phyloP scores from a whole-genome alignment of 2,797 vertebrate species.

The Oreonectes daqikongensis region DNA sequence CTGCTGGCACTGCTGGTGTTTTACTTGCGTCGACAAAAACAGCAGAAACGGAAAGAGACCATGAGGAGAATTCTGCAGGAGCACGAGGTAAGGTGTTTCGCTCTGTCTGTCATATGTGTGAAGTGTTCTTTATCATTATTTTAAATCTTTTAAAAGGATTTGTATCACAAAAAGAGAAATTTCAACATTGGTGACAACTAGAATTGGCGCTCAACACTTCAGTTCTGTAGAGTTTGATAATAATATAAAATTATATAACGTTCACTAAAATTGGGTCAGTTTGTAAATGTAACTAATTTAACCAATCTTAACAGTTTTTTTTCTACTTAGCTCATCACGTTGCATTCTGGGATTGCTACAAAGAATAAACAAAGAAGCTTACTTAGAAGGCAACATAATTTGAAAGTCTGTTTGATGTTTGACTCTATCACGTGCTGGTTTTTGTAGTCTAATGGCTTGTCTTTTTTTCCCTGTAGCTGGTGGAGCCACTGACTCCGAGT shows the following conservation, averaged over 20 bases:
- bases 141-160: too few relatives aligned
- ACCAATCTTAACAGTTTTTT: not conserved
- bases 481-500: constrained; percentile 94
- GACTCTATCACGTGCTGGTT: not conserved
- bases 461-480: constrained; percentile 75
- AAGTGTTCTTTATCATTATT: too few relatives aligned
- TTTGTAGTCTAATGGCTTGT: not conserved
- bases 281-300: not conserved
- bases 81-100: constrained; percentile 82
- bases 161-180: too few relatives aligned
- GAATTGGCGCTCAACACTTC: not conserved
- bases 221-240: not conserved
- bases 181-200: too few relatives aligned
- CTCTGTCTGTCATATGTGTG: too few relatives aligned
- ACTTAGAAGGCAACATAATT: not conserved
- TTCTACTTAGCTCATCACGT: too few relatives aligned
- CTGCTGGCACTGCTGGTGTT: constrained; percentile 80
- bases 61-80: constrained; percentile 89
- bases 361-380: too few relatives aligned
- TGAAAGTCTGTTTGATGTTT: not conserved
- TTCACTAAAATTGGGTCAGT: not conserved
- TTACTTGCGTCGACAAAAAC: constrained; percentile 83
- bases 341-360: too few relatives aligned
- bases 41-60: constrained; percentile 87
- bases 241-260: not conserved